Conservation (phyloP, 2,797 vertebrate genomes). For the Manis pentadactyla region DNA sequence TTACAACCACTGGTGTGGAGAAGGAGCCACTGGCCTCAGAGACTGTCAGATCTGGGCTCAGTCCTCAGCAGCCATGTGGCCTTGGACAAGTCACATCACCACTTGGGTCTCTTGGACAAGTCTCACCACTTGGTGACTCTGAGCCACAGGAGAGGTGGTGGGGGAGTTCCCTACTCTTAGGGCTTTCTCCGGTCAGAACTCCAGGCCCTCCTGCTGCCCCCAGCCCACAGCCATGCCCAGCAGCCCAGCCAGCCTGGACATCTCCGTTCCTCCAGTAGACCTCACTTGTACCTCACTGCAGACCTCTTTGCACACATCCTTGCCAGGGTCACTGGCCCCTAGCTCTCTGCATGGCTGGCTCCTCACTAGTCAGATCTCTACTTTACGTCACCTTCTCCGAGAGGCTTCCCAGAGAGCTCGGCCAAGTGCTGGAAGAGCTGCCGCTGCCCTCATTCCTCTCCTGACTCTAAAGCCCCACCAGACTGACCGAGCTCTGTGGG, state of each 20-base stretch:
- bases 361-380: not conserved
- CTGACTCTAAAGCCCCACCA: no score
- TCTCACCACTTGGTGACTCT: not conserved
- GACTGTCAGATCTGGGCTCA: not conserved
- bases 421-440: not conserved
- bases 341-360: rapidly evolving
- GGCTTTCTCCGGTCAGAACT: not conserved
- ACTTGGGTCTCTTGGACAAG: no score
- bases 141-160: not conserved
- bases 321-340: not conserved
- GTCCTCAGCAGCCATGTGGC: not conserved
- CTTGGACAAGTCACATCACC: not conserved
- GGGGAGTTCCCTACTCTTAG: not conserved
- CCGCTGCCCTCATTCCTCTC: not conserved
- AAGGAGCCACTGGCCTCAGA: not conserved
- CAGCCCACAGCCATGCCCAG: not conserved
- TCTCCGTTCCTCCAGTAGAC: not conserved
- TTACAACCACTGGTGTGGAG: not conserved
- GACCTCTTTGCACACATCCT: not conserved
- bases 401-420: not conserved
- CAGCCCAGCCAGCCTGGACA: not conserved
- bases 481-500: not conserved
- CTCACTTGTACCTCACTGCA: not conserved
- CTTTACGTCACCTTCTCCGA: not conserved
- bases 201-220: not conserved